Evolutionary conservation across 2,797 vertebrate genomes (phyloP), one percentile per base, ranked within the genome.

Genomic region (Poecile montanus): DNA sequence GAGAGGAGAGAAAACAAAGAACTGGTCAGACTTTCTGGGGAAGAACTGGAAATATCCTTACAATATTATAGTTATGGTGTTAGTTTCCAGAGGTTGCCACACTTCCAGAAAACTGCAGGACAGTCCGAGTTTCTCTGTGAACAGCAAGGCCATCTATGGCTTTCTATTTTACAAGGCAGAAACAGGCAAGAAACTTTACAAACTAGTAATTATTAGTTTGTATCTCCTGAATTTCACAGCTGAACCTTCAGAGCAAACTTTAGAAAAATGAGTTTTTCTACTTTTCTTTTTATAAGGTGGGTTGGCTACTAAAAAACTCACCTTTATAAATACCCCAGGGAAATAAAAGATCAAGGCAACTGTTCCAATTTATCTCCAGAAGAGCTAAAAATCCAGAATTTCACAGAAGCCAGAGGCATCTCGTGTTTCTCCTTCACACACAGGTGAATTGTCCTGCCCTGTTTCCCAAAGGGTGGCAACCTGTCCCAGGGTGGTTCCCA

Each of bases 381-480:
- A 30, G 22, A 74, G 56, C 48, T 66, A 22, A 77, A 73, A 79
- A 13, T 23, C n/a, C 27, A 21, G 25, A 47, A 71, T 65, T 91
- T 63, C 23, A 36, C 7, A 6, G 8, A 25, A 63, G 27, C 18
- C 51, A 29, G 61, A 66, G 38, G 40, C 3, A 6, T 51, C 44
- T 56, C 2, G 0, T 2, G 23, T 40, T 32, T 27, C 3, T 53
- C 61, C 45, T 58, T 40, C 29, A 13, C 7, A 16, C 30, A 34
- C 7, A 3, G 54, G 36, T 21, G 83, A 88, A 42, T 32, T 12
- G 42, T 88, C 93, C 68, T 50, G 81, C 65, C 63, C 68, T 2
- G 47, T 91, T 97, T 95, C 82, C 77, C 36, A 72, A 96, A 96
- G 85, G 65, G 54, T 94, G 85, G 82, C 87, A 95, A 93, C 61